Evolutionary conservation across 2,888 invertebrate species (phyloP).

Genomic region (Danaus chrysippus): DNA sequence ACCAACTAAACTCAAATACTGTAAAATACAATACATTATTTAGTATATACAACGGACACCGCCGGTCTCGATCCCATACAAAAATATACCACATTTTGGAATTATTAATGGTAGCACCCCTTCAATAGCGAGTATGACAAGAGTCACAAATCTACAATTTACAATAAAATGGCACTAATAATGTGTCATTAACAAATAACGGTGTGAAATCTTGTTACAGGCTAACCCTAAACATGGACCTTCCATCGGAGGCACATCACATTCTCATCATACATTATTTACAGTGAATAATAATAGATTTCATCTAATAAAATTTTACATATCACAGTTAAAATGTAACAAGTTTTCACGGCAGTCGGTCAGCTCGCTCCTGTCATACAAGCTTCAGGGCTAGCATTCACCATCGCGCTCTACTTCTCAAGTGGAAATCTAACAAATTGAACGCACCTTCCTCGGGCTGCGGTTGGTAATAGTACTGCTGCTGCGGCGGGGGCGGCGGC

Average conservation of each 20-base stretch:
- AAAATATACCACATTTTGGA: constrained; percentile 78
- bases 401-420: constrained; percentile 80
- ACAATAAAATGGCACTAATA: constrained; percentile 77
- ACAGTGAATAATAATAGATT: constrained; percentile 73
- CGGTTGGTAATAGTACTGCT: constrained; percentile 78
- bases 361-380: constrained; percentile 80
- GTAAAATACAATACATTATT: constrained; percentile 76
- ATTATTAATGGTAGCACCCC: constrained; percentile 80
- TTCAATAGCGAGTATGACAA: constrained; percentile 80
- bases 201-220: constrained; percentile 78
- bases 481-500: constrained; percentile 71
- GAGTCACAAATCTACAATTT: constrained; percentile 78
- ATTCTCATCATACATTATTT: constrained; percentile 68
- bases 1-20: constrained; percentile 77
- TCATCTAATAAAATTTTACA: constrained; percentile 75
- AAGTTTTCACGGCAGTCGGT: constrained; percentile 72
- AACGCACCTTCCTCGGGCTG: constrained; percentile 80
- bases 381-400: constrained; percentile 80
- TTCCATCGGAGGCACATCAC: constrained; percentile 64
- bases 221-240: constrained; percentile 60
- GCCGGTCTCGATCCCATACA: constrained; percentile 77
- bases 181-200: constrained; percentile 75
- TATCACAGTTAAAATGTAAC: constrained; percentile 80
- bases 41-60: constrained; percentile 74
- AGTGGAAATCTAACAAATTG: constrained; percentile 79